Base-by-base conservation (phyloP, 2,888 invertebrate genomes). In the Synanthedon tipuliformis region DNA sequence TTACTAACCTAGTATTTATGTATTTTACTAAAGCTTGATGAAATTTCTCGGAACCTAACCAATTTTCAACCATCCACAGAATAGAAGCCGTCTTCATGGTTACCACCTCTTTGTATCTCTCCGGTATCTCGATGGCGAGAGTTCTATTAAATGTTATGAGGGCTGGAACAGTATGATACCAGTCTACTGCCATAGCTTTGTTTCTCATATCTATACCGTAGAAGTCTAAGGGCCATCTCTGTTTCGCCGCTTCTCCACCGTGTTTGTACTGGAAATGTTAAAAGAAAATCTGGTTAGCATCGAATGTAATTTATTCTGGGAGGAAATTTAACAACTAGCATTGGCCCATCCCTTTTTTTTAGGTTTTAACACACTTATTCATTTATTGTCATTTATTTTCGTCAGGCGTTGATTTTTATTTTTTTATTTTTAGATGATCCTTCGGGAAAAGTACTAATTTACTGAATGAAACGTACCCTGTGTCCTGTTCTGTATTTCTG, bases 61-160 rank as follows among this genome's bases (percentile, higher is more conserved):
- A 87, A 53, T 85, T 83, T 56, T 86, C 85, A 10, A 87, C 61
- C 87, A 87, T 87, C 85, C 86, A 85, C 41, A 86, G 53, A 13
- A 87, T 68, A 0, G 86, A 76, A 0, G 82, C 84, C 1, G 86
- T 86, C 59, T 86, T 86, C 78, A 79, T 76, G 0, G 75, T 71
- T 48, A 86, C 79, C 57, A 87, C 58, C 8, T 77, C 69, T 40
- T 71, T 77, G 56, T 82, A 77, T 49, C 77, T 68, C 1, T 64
- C 41, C 1, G 81, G 80, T 56, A 86, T 80, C 23, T 84, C 75
- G 10, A 80, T 69, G 0, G 77, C 79, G 12, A 85, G 55, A 0
- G 78, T 73, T 15, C 68, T 63, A 56, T 83, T 79, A 58, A 84
- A 85, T 40, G 66, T 66, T 12, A 63, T 65, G 15, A 85, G 60